Base-by-base conservation (phyloP, 1,140 invertebrate species). In the Temnothorax nylanderi region DNA sequence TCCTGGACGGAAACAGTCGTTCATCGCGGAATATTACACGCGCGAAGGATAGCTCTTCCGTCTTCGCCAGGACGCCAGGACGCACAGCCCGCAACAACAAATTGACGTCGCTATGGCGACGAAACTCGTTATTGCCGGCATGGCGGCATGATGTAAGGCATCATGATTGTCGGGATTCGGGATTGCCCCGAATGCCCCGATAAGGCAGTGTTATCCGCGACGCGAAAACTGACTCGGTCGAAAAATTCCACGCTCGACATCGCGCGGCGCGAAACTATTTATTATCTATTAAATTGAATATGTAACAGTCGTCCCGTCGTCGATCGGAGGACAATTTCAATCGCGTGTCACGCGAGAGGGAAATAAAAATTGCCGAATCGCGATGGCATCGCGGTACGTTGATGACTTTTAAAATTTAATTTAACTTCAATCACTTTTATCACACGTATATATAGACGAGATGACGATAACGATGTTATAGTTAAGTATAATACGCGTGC, bases 1-100 rank as follows among this genome's bases (percentile, higher is more conserved):
- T 34, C 90, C 85, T 13, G 85, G 90, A 69, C 82, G 85, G n/a
- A 95, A 94, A 49, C 41, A 87, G 71, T 90, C 86, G 11, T 93
- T 93, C 94, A 94, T 94, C 54, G 75, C 77, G 44, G 21, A 62
- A 16, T 49, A 69, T 69, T 16, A 69, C n/a, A 44, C 1, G 11
- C 47, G 37, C 5, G 7, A 21, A 8, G 18, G 13, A 54, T 13
- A 78, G 10, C n/a, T 65, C 13, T 11, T 10, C 34, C 34, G 34
- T n/a, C 34, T 34, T 6, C 26, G 62, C 64, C 41, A 7, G 21
- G 21, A 69, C 13, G 34, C 64, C 41, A 3, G 11, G 47, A 21
- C 21, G 34, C 16, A 11, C 18, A 21, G 54, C 8, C 26, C 41
- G 34, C 26, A 26, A 58, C 18, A 86, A 86, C 75, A 86, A 85